These are phyloP conservation scores for Cacajao melanocephalus DNA, from an alignment of 2,797 vertebrate species.

Conservation along the genomic window DNA sequence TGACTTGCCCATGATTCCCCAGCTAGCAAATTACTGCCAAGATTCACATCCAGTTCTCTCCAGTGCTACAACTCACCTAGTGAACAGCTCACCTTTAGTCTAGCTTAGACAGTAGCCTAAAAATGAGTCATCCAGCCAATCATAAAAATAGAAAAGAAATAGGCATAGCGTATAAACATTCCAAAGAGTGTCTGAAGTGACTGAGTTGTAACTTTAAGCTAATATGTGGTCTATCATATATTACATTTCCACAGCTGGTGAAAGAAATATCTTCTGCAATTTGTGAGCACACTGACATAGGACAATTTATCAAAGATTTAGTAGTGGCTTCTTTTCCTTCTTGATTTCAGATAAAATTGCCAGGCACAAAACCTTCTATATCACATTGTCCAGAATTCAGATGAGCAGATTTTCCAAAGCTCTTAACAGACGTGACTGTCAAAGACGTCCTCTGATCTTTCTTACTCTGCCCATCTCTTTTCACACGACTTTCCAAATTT, in stretches of 20 bases:
- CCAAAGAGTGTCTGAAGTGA: not conserved
- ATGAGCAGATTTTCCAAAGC: not conserved
- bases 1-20: not conserved
- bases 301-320: not conserved
- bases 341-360: not conserved
- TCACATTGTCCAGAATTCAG: not conserved
- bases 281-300: not conserved
- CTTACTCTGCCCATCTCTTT: not conserved
- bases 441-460: not conserved
- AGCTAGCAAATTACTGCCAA: not conserved
- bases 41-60: not conserved
- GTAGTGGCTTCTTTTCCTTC: not conserved
- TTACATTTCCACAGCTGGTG: not conserved
- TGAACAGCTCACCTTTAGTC: not conserved
- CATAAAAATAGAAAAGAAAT: not conserved
- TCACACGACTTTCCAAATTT: not conserved
- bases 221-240: not conserved
- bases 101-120: not conserved
- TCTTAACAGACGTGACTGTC: constrained; percentile 45
- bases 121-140: not conserved
- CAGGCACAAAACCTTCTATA: not conserved
- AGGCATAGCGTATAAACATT: not conserved
- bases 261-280: not conserved
- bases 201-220: not conserved
- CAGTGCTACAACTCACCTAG: not conserved